Base-by-base conservation (phyloP, 1,140 invertebrate species). In the Glomeris maerens region DNA sequence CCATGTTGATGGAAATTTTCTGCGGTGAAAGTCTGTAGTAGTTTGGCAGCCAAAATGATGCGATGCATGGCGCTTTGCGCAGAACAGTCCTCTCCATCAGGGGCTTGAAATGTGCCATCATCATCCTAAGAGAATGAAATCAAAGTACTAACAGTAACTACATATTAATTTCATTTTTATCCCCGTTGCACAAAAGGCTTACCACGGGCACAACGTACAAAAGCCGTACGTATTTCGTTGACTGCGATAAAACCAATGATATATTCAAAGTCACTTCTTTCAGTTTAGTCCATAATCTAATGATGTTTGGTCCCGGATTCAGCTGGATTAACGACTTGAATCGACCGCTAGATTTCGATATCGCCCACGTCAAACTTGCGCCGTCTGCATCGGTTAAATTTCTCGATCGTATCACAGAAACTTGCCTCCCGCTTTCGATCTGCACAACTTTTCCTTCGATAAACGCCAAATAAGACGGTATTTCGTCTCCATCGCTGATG, bases 1-100 rank as follows among this genome's bases (percentile, higher is more conserved):
- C 82, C 83, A 47, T 81, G 77, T 62, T 91, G 84, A 49, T 75
- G 72, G n/a, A 95, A 66, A 62, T 90, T 92, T 64, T 93, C 86
- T 0, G 86, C 85, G 53, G 82, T 84, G 53, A 94, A 71, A 52
- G 79, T 79, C 67, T 96, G 91, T 40, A 93, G 74, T 26, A 94
- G 66, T 59, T 82, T 77, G 10, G 82, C 75, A 28, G 81, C 84
- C 17, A 91, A 64, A 48, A 76, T 74, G 59, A 94, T 88, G 56
- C 83, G 74, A 3, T 75, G 71, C 53, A 78, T 79, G 4, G 85
- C 86, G 66, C 76, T 79, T 60, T 81, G 74, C n/a, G 78, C 69
- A 2, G 78, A 78, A 60, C 78, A 78, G 55, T 82, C 74, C 54
- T 79, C 70, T 7, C 72, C 69, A n/a, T 67, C 60, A 1, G 83